These are phyloP conservation scores for Eleutherodactylus coqui DNA, from an alignment of 2,797 vertebrate species.

Conservation along the genomic window DNA sequence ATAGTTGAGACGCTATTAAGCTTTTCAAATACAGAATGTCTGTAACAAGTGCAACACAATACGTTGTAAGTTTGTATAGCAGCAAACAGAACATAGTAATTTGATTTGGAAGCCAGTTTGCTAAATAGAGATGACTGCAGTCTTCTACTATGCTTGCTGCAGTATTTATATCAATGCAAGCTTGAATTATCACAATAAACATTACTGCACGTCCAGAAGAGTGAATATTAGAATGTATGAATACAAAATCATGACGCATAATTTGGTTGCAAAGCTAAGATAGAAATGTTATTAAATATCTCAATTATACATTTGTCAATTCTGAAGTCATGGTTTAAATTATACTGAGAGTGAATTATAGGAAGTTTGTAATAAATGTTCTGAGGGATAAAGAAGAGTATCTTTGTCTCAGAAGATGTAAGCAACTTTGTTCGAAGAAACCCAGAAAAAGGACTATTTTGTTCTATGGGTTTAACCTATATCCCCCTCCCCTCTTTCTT, in stretches of 20 bases:
- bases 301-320: background rate
- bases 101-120: background rate
- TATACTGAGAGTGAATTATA: too few species aligned
- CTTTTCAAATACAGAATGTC: background rate
- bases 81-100: background rate
- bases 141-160: background rate
- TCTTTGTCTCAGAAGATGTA: too few species aligned
- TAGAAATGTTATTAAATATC: background rate
- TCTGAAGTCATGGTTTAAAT: background rate
- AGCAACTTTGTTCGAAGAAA: too few species aligned
- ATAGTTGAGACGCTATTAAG: background rate
- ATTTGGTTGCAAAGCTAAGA: background rate
- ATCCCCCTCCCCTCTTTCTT: too few species aligned
- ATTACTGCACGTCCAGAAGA: background rate
- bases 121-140: background rate
- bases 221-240: background rate
- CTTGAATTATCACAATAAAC: constrained; percentile 6
- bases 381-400: background rate
- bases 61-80: background rate
- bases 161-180: constrained; percentile 6
- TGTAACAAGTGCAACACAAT: constrained; percentile 2
- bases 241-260: background rate
- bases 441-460: too few species aligned
- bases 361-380: background rate
- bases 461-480: too few species aligned